Base-by-base conservation (phyloP, 2,797 vertebrate species). In the Chaetophractus vellerosus region DNA sequence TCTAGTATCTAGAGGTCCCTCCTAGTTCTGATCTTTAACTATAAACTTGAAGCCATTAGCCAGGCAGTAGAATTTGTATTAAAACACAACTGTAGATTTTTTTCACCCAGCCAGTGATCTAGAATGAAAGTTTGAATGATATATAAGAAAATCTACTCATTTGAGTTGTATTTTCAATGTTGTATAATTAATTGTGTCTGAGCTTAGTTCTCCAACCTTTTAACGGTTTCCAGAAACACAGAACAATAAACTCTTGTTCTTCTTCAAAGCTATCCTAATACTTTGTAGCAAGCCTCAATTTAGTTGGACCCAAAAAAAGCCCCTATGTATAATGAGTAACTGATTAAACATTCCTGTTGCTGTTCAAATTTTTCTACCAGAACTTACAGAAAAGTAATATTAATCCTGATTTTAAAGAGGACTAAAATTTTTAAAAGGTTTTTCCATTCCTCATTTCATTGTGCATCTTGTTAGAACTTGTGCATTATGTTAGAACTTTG, bases 1-100 rank as follows among this genome's bases (percentile, higher is more conserved):
- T 81, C 1, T 94, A 80, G 61, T 85, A 71, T 96, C 57, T 41
- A 38, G 71, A 93, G 50, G 74, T 72, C 36, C 69, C 68, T 90
- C 41, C 48, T 85, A 4, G 15, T 80, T 95, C 63, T 94, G 28
- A 88, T 86, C 12, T 94, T 85, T 82, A 66, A 72, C 23, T 78
- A 55, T 31, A 61, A 72, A 59, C 57, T 59, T 55, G 69, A 94
- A 95, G 38, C 61, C 57, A 41, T 55, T 72, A 85, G 41, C 57
- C 55, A 75, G 52, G 33, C 33, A 41, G 63, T 75, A 93, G 93
- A 93, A 38, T 74, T 28, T 81, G 23, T 93, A 71, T 81, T 68
- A 82, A 68, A 92, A 74, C 14, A 38, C 78, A 86, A 81, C 23
- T 93, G 38, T 15, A 52, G 26, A n/a, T 69, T 79, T 66, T 69